phyloP scores from a whole-genome alignment of 2,113 vertebrate species.

The Pomatostomus ruficeps region DNA sequence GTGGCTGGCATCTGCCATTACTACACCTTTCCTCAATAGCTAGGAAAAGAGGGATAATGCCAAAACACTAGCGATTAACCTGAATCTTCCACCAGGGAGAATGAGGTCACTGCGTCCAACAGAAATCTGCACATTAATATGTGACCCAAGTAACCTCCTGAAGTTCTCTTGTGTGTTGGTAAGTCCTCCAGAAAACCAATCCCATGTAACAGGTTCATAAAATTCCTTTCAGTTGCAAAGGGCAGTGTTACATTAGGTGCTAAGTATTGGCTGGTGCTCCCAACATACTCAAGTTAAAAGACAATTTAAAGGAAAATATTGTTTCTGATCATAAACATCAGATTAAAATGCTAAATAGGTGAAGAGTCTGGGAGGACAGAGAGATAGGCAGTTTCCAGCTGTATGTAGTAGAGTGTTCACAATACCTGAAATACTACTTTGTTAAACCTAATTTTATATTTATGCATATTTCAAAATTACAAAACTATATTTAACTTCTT shows the following conservation, averaged over 20 bases:
- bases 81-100: not conserved
- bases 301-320: not conserved
- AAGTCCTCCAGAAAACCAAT: not conserved
- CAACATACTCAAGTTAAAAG: not conserved
- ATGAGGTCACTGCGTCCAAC: not conserved
- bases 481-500: not conserved
- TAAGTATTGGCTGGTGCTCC: not conserved
- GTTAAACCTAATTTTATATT: not conserved
- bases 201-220: not conserved
- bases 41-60: not conserved
- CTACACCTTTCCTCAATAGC: not conserved
- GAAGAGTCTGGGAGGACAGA: not conserved
- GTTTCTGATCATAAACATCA: not conserved
- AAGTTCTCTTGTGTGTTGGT: not conserved
- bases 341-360: not conserved
- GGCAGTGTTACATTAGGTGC: not conserved
- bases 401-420: not conserved
- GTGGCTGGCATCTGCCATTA: not conserved
- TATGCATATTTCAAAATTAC: not conserved
- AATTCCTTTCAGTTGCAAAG: not conserved
- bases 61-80: not conserved
- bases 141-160: constrained; percentile 9
- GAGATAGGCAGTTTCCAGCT: not conserved
- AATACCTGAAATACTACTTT: not conserved
- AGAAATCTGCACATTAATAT: constrained; percentile 15